Percentiles rank a stretch among this genome's conserved stretches.
phyloP scores from a whole-genome alignment of 2,113 vertebrate genomes.

The Brachyhypopomus occidentalis region DNA sequence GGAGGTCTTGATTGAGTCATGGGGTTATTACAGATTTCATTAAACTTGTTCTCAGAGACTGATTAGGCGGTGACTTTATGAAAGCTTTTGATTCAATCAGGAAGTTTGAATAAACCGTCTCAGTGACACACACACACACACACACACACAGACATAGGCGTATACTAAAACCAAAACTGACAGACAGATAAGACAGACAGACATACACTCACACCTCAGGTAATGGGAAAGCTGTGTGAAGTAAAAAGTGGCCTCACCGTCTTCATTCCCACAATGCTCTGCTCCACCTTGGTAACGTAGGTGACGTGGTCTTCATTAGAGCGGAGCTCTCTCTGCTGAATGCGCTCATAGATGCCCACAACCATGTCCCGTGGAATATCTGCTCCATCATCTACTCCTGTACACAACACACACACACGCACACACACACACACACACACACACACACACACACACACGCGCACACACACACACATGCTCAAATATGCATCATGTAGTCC shows the following conservation, averaged over 20 bases:
- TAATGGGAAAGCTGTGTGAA: background rate
- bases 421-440: background rate
- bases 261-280: conserved; percentile 99
- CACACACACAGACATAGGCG: background rate
- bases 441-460: background rate
- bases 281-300: conserved; percentile 98
- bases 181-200: background rate
- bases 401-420: conserved; percentile 7
- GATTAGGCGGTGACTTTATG: background rate
- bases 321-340: conserved; percentile 93
- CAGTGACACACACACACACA: background rate
- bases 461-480: background rate
- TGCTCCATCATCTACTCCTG: conserved; percentile 95
- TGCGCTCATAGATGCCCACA: conserved; percentile 96
- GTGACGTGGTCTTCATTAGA: conserved; percentile 99
- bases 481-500: background rate
- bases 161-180: background rate
- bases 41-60: background rate
- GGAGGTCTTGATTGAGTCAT: background rate
- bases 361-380: conserved; percentile 97
- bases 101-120: background rate
- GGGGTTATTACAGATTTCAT: background rate
- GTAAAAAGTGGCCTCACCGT: conserved; percentile 77
- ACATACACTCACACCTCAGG: background rate
- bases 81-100: conserved; percentile 6